phyloP scores from a whole-genome alignment of 2,113 vertebrate genomes.

The Strigops habroptila region DNA sequence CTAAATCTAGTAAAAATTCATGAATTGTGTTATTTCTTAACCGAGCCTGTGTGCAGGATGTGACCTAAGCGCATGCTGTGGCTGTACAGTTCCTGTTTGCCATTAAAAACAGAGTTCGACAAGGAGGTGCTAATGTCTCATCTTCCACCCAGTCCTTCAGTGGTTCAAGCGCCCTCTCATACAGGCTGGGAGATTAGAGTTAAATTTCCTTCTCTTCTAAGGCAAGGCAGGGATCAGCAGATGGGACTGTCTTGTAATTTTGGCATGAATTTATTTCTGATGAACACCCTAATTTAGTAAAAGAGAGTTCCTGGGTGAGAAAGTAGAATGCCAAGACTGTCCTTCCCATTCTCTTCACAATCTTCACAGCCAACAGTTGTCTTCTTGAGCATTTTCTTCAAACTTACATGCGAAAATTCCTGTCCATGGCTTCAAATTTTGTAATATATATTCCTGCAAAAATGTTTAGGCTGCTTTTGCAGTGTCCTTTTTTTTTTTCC shows the following conservation, averaged over 20 bases:
- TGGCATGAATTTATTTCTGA: not conserved
- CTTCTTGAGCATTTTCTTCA: not conserved
- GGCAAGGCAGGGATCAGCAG: not conserved
- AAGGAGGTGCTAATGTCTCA: not conserved
- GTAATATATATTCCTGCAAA: not conserved
- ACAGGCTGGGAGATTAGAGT: not conserved
- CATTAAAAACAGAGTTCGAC: not conserved
- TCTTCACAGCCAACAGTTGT: not conserved
- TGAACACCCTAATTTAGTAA: not conserved
- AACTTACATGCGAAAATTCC: not conserved
- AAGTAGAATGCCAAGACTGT: not conserved
- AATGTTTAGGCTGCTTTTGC: not conserved
- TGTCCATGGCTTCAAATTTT: not conserved
- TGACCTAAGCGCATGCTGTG: not conserved
- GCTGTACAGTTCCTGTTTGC: not conserved
- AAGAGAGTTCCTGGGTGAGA: not conserved
- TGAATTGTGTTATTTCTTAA: not conserved
- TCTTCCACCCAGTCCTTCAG: not conserved
- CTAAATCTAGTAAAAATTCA: not conserved
- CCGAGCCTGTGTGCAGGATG: fast-evolving
- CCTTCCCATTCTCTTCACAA: not conserved
- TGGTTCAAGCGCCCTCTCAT: not conserved
- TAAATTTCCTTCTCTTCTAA: not conserved
- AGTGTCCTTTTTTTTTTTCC: not conserved
- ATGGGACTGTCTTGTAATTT: not conserved